Base-by-base conservation (phyloP, 2,888 invertebrate species). In the Hemistola chrysoprasaria region DNA sequence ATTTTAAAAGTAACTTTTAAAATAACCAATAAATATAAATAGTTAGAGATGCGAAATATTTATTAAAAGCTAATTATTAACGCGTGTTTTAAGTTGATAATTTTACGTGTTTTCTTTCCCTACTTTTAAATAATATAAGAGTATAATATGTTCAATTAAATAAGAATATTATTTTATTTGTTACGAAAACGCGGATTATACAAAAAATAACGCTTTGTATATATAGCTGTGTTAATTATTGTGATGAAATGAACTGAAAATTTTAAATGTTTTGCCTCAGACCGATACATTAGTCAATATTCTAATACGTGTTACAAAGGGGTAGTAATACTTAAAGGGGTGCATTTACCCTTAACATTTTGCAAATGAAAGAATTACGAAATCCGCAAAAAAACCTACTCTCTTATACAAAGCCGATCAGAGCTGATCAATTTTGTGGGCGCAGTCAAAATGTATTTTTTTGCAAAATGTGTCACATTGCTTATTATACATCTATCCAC, bases 181-280 rank as follows among this genome's bases (percentile, higher is more conserved):
- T 31, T 11, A 38, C 34, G 34, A 36, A 22, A 47, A 40, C 34
- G 28, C 33, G 29, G 41, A 40, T 57, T 62, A 59, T 24, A 71
- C 68, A 71, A 69, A 71, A 69, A 69, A 69, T 20, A 65, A 66
- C 62, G 66, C 66, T 50, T 50, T 52, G 62, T 60, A 42, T 36
- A 46, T 58, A 50, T 54, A 41, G 46, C 58, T 61, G 56, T 61
- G 65, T 61, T 71, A 66, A 71, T 70, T 66, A 63, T 67, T 16
- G 16, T 16, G 16, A 16, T 16, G 16, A 62, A 62, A 67, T 65
- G 66, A 62, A 63, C 58, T 62, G 59, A 63, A 60, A 58, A 45
- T 56, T 65, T 67, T 62, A 58, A 55, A 52, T 47, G 53, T 61
- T 59, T 64, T 50, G 50, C 57, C 56, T 53, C 39, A 26, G 29